phyloP scores from a whole-genome alignment of 2,113 vertebrate genomes.

The Odocoileus virginianus region DNA sequence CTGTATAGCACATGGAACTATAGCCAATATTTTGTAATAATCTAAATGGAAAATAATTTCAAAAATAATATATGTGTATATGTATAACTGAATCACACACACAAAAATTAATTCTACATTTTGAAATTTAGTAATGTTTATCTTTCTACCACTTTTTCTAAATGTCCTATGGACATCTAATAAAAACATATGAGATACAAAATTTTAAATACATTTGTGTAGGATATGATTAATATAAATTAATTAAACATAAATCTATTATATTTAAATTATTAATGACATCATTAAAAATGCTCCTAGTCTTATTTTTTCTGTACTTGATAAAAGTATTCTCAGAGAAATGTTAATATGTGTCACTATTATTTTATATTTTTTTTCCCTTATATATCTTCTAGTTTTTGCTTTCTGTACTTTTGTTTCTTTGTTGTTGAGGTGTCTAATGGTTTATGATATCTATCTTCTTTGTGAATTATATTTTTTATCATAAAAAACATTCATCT shows the following conservation, averaged over 20 bases:
- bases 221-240: background rate
- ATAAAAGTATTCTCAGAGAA: background rate
- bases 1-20: background rate
- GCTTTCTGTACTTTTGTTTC: background rate
- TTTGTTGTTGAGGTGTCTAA: background rate
- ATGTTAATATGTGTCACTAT: background rate
- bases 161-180: background rate
- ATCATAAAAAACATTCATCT: background rate
- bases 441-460: background rate
- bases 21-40: background rate
- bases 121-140: background rate
- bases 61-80: background rate
- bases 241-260: background rate
- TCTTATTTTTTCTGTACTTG: background rate
- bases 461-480: background rate
- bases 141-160: background rate
- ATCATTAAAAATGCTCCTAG: background rate
- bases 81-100: background rate
- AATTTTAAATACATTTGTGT: background rate
- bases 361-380: background rate
- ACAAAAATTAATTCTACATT: background rate
- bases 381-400: background rate
- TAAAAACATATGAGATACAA: background rate
- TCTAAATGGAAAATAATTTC: background rate
- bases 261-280: background rate